These are phyloP conservation scores for Callithrix jacchus DNA, from an alignment of 2,113 vertebrate species.

Conservation along the genomic window DNA sequence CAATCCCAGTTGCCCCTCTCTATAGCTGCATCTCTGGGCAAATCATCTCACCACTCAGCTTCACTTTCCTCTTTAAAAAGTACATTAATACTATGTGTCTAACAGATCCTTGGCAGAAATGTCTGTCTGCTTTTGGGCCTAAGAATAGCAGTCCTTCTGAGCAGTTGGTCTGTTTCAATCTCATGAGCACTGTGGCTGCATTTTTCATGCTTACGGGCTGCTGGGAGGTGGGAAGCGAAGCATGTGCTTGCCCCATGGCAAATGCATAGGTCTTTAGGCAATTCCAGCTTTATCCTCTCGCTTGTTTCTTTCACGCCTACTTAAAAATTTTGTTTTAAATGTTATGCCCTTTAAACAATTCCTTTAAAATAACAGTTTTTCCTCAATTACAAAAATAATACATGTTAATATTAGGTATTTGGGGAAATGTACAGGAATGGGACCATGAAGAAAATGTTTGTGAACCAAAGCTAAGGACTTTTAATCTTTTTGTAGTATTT, in stretches of 20 bases:
- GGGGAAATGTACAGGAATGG: not conserved
- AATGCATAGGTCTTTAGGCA: rapidly evolving
- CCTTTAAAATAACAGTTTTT: not conserved
- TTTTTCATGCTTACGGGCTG: not conserved
- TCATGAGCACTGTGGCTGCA: not conserved
- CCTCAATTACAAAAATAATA: slow-evolving; percentile 41
- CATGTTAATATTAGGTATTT: slow-evolving; percentile 4
- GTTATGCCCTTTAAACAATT: slow-evolving; percentile 33
- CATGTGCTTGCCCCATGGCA: rapidly evolving
- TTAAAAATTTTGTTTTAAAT: not conserved
- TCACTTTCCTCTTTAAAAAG: slow-evolving; percentile 22
- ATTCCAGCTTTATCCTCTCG: not conserved
- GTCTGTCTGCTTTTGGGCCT: slow-evolving; percentile 65
- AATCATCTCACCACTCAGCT: not conserved
- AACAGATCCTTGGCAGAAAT: slow-evolving; percentile 67
- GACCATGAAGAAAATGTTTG: not conserved
- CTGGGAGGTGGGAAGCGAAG: not conserved
- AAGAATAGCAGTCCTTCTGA: slow-evolving; percentile 70
- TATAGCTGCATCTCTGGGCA: not conserved
- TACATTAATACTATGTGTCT: slow-evolving; percentile 41
- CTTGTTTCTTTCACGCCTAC: not conserved
- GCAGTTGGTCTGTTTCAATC: slow-evolving; percentile 47
- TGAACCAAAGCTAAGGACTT: not conserved
- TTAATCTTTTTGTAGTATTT: not conserved
- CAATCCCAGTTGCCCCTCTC: not conserved